Percentiles rank a stretch among this genome's conserved stretches.
phyloP scores from a whole-genome alignment of 2,888 invertebrate species.

The Aquatica leii region DNA sequence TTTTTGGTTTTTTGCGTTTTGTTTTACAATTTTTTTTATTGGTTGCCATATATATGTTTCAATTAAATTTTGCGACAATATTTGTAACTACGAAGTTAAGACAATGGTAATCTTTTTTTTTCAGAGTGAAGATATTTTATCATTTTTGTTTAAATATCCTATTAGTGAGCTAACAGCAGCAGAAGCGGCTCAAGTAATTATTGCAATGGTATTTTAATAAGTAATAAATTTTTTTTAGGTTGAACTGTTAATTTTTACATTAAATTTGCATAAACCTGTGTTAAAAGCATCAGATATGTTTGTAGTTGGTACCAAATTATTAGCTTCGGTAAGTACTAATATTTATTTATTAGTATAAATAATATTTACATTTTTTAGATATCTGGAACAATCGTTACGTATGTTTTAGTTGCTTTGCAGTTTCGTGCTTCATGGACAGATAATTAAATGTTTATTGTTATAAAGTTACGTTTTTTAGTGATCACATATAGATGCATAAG shows the following conservation, averaged over 20 bases:
- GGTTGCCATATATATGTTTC: too few relatives aligned
- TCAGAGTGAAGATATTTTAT: slow-evolving; percentile 46
- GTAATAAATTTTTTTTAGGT: slow-evolving; percentile 38
- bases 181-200: slow-evolving; percentile 46
- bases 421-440: slow-evolving; percentile 7
- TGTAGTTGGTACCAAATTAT: slow-evolving; percentile 47
- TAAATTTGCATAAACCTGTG: slow-evolving; percentile 48
- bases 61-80: too few relatives aligned
- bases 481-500: too few relatives aligned
- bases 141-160: slow-evolving; percentile 48
- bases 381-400: slow-evolving; percentile 11
- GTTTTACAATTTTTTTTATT: too few relatives aligned
- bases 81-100: too few relatives aligned
- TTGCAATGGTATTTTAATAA: not conserved
- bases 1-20: too few relatives aligned
- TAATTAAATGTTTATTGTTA: too few relatives aligned
- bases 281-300: slow-evolving; percentile 51
- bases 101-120: too few relatives aligned
- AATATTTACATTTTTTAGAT: not conserved
- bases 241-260: slow-evolving; percentile 48
- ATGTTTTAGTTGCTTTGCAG: slow-evolving; percentile 11
- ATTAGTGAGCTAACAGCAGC: slow-evolving; percentile 46
- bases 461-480: too few relatives aligned
- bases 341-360: not conserved
- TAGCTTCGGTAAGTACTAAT: slow-evolving; percentile 49